These are phyloP conservation scores for Sciaenops ocellatus DNA, from an alignment of 2,797 vertebrate genomes.

Conservation along the genomic window DNA sequence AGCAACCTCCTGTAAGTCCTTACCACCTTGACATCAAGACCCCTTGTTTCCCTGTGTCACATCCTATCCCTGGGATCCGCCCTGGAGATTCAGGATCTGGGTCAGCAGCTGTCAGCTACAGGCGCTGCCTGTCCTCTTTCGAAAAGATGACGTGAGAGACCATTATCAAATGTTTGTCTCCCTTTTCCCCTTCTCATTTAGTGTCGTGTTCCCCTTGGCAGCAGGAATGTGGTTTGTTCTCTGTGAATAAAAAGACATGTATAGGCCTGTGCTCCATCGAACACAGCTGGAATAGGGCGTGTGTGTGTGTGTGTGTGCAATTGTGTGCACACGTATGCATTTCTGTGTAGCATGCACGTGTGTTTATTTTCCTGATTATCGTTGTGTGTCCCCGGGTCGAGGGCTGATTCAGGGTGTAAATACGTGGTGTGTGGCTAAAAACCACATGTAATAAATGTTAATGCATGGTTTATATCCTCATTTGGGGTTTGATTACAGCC, in stretches of 20 bases:
- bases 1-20: conserved; percentile 45
- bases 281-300: conserved; percentile 64
- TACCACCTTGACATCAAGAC: conserved; percentile 64
- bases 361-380: conserved; percentile 62
- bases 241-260: conserved; percentile 64
- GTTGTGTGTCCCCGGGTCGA: conserved; percentile 36
- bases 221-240: conserved; percentile 68
- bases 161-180: conserved; percentile 72
- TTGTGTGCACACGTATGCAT: conserved; percentile 41
- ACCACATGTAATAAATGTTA: conserved; percentile 55
- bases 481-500: conserved; percentile 67
- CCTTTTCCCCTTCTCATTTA: conserved; percentile 62
- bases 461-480: conserved; percentile 62
- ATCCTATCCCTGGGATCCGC: conserved; percentile 56
- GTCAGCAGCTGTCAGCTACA: conserved; percentile 70
- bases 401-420: conserved; percentile 53
- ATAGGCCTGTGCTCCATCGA: conserved; percentile 63
- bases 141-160: conserved; percentile 60
- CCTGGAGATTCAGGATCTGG: conserved; percentile 60
- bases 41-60: conserved; percentile 65
- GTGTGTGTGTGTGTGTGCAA: conserved; percentile 25
- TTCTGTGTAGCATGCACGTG: conserved; percentile 27
- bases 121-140: conserved; percentile 51
- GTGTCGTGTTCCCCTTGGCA: conserved; percentile 55
- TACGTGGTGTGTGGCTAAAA: conserved; percentile 63